Percentiles rank a stretch among this genome's conserved stretches.
phyloP scores from a whole-genome alignment of 2,888 invertebrate species.

The Nycteola revayana region DNA sequence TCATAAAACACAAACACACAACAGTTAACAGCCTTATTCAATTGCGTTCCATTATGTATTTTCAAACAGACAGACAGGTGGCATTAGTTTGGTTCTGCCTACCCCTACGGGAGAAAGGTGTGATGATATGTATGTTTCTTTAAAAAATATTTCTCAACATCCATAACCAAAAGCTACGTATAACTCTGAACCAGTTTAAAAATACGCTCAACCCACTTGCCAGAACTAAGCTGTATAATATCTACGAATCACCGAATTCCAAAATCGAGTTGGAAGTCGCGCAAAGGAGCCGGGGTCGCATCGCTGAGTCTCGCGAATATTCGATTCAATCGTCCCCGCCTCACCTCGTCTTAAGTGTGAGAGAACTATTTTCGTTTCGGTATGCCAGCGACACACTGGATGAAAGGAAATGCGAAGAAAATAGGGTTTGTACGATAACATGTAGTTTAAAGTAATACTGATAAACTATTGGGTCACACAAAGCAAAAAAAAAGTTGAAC shows the following conservation, averaged over 20 bases:
- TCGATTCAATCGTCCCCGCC: constrained; percentile 61
- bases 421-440: no score
- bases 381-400: constrained; percentile 45
- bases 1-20: no score
- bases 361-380: constrained; percentile 63
- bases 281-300: constrained; percentile 38
- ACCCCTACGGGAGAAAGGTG: no score
- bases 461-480: no score
- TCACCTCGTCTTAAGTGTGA: constrained; percentile 50
- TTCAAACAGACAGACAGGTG: no score
- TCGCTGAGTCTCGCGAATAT: constrained; percentile 53
- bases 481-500: no score
- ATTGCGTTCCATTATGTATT: no score
- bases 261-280: constrained; percentile 45
- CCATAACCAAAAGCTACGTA: constrained; percentile 2
- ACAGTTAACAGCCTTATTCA: no score
- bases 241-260: constrained; percentile 31
- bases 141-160: constrained; percentile 9
- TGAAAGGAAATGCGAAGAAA: constrained; percentile 21
- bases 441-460: no score
- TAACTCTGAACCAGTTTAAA: constrained; percentile 23
- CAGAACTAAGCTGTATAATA: constrained; percentile 28
- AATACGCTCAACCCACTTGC: constrained; percentile 25
- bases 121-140: no score
- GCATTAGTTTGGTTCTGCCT: no score